A percentile compares a stretch with the other conserved stretches of the same genome.
phyloP scores from a whole-genome alignment of 1,140 invertebrate species.

The Lepidurus apus region DNA sequence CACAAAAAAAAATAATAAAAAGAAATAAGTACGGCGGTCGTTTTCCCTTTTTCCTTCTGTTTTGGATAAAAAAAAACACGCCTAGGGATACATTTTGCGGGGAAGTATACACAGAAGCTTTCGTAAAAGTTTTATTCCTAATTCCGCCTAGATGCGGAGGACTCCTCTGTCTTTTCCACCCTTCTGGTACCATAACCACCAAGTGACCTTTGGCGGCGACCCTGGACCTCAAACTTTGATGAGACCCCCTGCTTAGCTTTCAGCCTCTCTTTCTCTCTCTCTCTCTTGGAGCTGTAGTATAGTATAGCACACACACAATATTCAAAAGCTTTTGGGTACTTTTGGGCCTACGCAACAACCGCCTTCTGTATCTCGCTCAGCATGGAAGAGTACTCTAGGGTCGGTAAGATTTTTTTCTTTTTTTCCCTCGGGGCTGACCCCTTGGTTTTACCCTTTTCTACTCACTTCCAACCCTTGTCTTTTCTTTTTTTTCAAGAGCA shows the following conservation, averaged over 20 bases:
- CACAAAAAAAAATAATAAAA: background rate
- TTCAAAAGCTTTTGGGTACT: background rate
- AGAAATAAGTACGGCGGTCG: background rate
- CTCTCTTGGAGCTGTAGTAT: too few relatives aligned
- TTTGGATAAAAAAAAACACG: background rate
- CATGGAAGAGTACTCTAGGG: background rate
- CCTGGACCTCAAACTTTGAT: background rate
- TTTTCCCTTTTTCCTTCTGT: background rate
- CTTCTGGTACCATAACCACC: constrained; percentile 11
- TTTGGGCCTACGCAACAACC: background rate
- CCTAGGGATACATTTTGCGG: background rate
- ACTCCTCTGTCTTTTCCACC: background rate
- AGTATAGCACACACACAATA: background rate
- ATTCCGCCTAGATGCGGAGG: too few relatives aligned
- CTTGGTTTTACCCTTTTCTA: background rate
- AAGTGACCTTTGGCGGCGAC: constrained; percentile 12
- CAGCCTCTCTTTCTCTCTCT: background rate
- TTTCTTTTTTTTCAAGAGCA: background rate
- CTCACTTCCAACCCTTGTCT: constrained; percentile 5
- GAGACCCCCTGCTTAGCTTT: background rate
- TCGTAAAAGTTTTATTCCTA: background rate
- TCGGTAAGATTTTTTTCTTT: background rate
- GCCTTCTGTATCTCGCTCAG: background rate
- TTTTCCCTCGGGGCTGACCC: background rate
- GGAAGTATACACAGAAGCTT: background rate